Conservation (phyloP, 2,113 vertebrate genomes). For the Leucosticte australis region DNA sequence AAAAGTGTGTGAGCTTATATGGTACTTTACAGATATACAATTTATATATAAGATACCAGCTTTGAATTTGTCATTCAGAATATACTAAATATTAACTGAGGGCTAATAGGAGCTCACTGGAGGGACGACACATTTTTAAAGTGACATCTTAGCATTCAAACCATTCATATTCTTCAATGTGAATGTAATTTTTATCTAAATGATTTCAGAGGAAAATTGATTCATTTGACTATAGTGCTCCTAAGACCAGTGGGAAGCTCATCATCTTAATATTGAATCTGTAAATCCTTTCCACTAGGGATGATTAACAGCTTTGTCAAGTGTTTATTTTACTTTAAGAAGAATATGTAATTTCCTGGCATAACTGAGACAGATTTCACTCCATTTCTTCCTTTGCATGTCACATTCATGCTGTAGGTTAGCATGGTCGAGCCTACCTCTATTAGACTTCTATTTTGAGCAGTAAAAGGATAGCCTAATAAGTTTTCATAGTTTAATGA, state of each 20-base stretch:
- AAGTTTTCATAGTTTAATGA: slow-evolving; percentile 74
- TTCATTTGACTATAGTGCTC: slow-evolving; percentile 79
- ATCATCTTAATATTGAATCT: slow-evolving; percentile 81
- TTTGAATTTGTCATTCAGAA: slow-evolving; percentile 52
- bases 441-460: slow-evolving; percentile 65
- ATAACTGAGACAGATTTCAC: slow-evolving; percentile 68
- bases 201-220: slow-evolving; percentile 76
- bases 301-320: slow-evolving; percentile 82
- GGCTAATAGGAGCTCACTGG: slow-evolving; percentile 45
- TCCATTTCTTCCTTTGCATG: slow-evolving; percentile 43
- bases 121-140: slow-evolving; percentile 66
- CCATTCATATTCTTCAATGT: slow-evolving; percentile 69
- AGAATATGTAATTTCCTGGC: slow-evolving; percentile 78
- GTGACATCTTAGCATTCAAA: slow-evolving; percentile 72
- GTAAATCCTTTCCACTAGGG: slow-evolving; percentile 79
- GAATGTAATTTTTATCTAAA: slow-evolving; percentile 78
- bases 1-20: background rate
- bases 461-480: slow-evolving; percentile 61
- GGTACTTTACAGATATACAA: background rate
- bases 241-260: slow-evolving; percentile 76
- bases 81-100: slow-evolving; percentile 66
- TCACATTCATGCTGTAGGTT: slow-evolving; percentile 57
- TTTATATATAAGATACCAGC: background rate
- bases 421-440: slow-evolving; percentile 74
- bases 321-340: slow-evolving; percentile 83